phyloP scores from a whole-genome alignment of 2,113 vertebrate species.

The Nibea albiflora region DNA sequence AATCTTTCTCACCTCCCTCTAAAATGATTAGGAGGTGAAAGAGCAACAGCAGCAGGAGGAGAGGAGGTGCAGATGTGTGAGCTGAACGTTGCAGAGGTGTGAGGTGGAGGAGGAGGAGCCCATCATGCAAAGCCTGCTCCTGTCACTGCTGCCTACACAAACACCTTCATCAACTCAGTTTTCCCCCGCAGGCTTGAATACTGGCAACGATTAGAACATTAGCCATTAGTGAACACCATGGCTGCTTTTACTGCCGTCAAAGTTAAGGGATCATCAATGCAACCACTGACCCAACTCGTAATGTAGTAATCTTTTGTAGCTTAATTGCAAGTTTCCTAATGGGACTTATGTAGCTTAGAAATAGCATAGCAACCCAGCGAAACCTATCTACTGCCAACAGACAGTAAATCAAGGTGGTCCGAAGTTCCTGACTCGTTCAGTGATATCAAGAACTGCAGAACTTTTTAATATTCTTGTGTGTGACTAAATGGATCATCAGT shows the following conservation, averaged over 20 bases:
- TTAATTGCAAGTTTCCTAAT: constrained; percentile 15
- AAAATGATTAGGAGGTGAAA: constrained; percentile 52
- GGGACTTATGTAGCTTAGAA: not conserved
- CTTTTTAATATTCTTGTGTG: constrained; percentile 7
- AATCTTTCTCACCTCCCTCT: constrained; percentile 13
- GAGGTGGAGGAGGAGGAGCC: constrained; percentile 31
- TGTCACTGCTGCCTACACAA: constrained; percentile 32
- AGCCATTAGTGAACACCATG: not conserved
- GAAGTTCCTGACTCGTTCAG: not conserved
- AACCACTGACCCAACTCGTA: not conserved
- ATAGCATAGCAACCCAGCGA: not conserved
- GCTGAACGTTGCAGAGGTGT: constrained; percentile 24
- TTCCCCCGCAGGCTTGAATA: not conserved
- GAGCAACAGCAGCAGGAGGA: constrained; percentile 36
- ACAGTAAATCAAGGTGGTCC: constrained; percentile 4
- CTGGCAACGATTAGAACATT: constrained; percentile 4
- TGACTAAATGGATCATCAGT: constrained; percentile 16
- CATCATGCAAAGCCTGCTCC: constrained; percentile 15
- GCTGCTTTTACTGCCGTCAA: not conserved
- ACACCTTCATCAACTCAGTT: constrained; percentile 4
- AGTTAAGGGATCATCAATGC: not conserved
- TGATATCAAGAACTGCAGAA: not conserved
- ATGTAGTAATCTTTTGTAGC: constrained; percentile 4
- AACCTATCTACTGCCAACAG: not conserved
- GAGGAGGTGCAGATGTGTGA: constrained; percentile 39